These are phyloP conservation scores for Drosophila miranda DNA, from an alignment of 1,140 invertebrate genomes.

Conservation along the genomic window DNA sequence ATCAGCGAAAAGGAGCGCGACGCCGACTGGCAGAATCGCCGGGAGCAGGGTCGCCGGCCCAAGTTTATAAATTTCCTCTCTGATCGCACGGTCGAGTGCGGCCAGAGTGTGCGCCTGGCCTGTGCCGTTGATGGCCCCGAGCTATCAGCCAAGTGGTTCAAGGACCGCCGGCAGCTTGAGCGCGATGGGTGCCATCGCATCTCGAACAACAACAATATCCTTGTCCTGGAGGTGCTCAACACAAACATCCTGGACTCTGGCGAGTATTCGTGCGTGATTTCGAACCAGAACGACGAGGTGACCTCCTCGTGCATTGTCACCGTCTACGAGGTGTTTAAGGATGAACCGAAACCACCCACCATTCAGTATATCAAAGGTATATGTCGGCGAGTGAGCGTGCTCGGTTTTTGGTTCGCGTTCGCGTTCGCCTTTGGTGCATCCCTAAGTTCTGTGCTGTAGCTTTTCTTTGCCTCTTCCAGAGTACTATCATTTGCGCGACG, in stretches of 20 bases:
- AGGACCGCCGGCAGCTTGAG: conserved; percentile 86
- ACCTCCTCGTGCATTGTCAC: conserved; percentile 85
- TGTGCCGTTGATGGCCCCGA: conserved; percentile 93
- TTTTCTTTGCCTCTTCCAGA: conserved; percentile 60
- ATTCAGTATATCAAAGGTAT: conserved; percentile 81
- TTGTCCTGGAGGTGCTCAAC: conserved; percentile 89
- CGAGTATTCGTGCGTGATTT: conserved; percentile 89
- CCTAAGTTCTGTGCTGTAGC: background rate
- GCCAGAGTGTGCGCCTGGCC: conserved; percentile 90
- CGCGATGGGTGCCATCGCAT: conserved; percentile 84
- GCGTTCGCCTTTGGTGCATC: background rate
- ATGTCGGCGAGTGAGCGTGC: conserved; percentile 1
- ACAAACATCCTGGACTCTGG: conserved; percentile 87
- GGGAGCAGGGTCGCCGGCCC: conserved; percentile 72
- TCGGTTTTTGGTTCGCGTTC: background rate
- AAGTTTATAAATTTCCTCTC: conserved; percentile 86
- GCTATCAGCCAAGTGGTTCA: conserved; percentile 92
- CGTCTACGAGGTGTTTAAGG: conserved; percentile 81
- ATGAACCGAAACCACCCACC: conserved; percentile 80
- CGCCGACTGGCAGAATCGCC: conserved; percentile 76
- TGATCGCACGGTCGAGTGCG: conserved; percentile 89
- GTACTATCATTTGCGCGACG: conserved; percentile 80
- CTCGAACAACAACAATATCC: conserved; percentile 87
- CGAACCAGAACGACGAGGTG: conserved; percentile 88
- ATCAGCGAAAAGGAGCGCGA: conserved; percentile 78